A percentile compares a stretch with the other conserved stretches of the same genome.
Conservation (phyloP, 2,797 vertebrate genomes). For the Falco biarmicus region DNA sequence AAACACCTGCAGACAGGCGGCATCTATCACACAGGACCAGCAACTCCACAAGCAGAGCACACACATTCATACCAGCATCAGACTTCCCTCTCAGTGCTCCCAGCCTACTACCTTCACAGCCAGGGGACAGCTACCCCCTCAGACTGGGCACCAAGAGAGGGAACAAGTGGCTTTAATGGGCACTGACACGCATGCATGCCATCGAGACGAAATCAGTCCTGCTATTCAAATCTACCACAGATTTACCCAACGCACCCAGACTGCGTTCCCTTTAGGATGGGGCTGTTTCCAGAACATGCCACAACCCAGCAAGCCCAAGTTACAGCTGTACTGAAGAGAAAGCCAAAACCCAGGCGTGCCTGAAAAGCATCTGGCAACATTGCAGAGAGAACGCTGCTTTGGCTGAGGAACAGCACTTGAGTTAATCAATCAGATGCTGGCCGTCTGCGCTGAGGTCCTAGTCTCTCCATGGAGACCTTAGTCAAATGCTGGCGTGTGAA, state of each 20-base stretch:
- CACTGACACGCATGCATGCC: rapidly evolving
- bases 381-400: rapidly evolving
- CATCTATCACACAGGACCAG: background rate
- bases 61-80: rapidly evolving
- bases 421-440: background rate
- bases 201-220: background rate
- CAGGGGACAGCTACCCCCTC: too few species aligned
- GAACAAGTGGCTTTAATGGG: background rate
- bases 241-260: rapidly evolving
- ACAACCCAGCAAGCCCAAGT: background rate
- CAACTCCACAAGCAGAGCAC: background rate
- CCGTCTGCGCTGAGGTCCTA: rapidly evolving
- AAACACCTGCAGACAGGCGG: background rate
- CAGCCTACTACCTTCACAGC: too few species aligned
- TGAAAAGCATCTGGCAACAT: background rate
- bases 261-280: rapidly evolving
- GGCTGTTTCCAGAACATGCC: background rate
- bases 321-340: background rate
- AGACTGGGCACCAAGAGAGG: background rate
- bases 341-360: background rate
- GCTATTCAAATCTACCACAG: background rate
- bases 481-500: background rate
- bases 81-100: background rate
- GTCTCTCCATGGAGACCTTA: background rate
- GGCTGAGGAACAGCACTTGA: background rate